Evolutionary conservation across 2,888 invertebrate species (phyloP).

Genomic region (Nomada flava): DNA sequence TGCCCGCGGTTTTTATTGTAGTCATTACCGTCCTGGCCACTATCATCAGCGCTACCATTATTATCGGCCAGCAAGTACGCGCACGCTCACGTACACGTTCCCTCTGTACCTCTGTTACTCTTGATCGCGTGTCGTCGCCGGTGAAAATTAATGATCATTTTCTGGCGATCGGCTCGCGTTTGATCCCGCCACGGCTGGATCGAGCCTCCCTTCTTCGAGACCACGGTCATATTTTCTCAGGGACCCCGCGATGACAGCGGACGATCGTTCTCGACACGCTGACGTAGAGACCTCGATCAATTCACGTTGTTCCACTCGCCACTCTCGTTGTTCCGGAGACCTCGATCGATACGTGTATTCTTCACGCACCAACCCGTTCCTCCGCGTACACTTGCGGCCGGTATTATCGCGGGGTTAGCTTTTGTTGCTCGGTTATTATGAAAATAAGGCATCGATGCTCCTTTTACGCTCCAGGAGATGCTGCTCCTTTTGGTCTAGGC

Average conservation of each 20-base stretch:
- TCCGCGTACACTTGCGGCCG: neutral
- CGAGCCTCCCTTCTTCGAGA: neutral
- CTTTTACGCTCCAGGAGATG: no score
- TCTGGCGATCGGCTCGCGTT: slow-evolving; percentile 36
- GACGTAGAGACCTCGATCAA: slow-evolving; percentile 42
- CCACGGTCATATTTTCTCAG: slow-evolving; percentile 20
- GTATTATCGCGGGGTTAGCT: no score
- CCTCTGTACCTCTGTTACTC: slow-evolving; percentile 1
- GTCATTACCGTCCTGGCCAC: slow-evolving; percentile 26
- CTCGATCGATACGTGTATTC: slow-evolving; percentile 31
- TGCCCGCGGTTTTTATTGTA: slow-evolving; percentile 22
- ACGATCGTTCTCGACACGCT: slow-evolving; percentile 16
- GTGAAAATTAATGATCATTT: slow-evolving; percentile 51
- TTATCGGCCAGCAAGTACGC: slow-evolving; percentile 20
- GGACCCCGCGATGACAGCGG: slow-evolving; percentile 39
- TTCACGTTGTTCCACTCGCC: slow-evolving; percentile 25
- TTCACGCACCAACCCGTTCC: neutral
- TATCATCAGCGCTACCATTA: slow-evolving; percentile 40
- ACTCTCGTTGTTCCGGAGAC: slow-evolving; percentile 36
- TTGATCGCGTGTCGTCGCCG: slow-evolving; percentile 22
- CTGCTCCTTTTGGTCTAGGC: no score
- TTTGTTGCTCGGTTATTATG: no score
- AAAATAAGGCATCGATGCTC: no score
- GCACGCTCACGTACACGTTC: neutral
- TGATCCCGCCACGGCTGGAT: slow-evolving; percentile 15